phyloP scores from a whole-genome alignment of 92 coral and sea anemone species.

The Galaxea fascicularis region DNA sequence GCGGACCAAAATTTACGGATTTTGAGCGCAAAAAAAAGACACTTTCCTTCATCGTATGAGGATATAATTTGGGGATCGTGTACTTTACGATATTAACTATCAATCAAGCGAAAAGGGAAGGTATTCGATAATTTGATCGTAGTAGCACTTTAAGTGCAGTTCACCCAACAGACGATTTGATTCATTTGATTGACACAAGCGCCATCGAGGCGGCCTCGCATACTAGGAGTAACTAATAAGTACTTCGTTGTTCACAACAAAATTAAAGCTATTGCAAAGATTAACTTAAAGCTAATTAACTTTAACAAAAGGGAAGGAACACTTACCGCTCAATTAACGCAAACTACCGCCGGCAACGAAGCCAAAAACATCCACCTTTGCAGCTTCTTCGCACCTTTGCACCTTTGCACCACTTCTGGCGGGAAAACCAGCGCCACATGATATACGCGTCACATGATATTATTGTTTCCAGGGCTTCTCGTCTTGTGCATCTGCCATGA shows the following conservation, averaged over 20 bases:
- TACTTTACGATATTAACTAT: too few species aligned
- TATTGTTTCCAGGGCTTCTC: conserved; percentile 16
- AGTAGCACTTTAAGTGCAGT: background rate
- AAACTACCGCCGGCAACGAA: background rate
- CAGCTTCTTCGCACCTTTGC: conserved; percentile 16
- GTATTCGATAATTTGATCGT: too few species aligned
- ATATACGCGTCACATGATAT: conserved; percentile 2
- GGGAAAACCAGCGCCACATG: conserved; percentile 1
- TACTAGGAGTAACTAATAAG: conserved; percentile 9
- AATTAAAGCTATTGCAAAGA: conserved; percentile 12
- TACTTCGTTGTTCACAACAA: conserved; percentile 13
- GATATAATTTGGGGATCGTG: too few species aligned
- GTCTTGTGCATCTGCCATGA: conserved; percentile 8
- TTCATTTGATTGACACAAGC: background rate
- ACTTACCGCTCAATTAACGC: conserved; percentile 19
- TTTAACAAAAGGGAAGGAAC: conserved; percentile 6
- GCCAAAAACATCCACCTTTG: background rate
- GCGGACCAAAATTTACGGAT: too few species aligned
- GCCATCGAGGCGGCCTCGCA: conserved; percentile 18
- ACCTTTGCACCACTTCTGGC: conserved; percentile 2
- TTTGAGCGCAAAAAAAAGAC: too few species aligned
- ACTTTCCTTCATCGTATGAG: too few species aligned
- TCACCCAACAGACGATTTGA: background rate
- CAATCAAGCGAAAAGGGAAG: too few species aligned
- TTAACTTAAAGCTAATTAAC: conserved; percentile 10